Evolutionary conservation across 1,140 invertebrate species (phyloP).

Genomic region (Ips nitidus): DNA sequence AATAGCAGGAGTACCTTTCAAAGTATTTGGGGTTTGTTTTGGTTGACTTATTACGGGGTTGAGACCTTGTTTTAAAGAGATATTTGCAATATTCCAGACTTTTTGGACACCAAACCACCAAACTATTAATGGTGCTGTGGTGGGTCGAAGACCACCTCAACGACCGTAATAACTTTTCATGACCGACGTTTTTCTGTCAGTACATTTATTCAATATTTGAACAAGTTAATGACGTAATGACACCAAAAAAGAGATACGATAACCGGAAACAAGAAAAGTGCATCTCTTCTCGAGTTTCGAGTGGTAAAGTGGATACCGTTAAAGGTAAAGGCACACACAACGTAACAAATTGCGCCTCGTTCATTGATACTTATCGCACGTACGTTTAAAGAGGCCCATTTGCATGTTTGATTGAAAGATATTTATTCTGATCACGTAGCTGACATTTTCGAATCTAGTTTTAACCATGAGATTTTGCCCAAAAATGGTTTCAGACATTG

Average conservation of each 20-base stretch:
- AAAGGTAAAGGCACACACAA: slow-evolving; percentile 1
- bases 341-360: background rate
- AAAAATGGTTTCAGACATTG: no score
- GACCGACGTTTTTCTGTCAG: no score
- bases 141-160: no score
- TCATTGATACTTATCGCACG: slow-evolving; percentile 6
- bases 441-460: background rate
- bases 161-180: no score
- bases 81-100: no score
- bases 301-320: background rate
- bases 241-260: background rate
- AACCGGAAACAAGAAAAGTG: slow-evolving; percentile 6
- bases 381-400: background rate
- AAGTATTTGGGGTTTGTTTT: no score
- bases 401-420: background rate
- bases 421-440: background rate
- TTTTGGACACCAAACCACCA: no score
- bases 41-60: no score
- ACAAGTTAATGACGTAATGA: background rate
- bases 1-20: no score
- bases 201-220: background rate
- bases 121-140: no score
- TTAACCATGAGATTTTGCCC: background rate
- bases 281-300: slow-evolving; percentile 1
- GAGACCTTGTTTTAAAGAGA: no score